Evolutionary conservation across 1,140 invertebrate species (phyloP).

Genomic region (Heliconius himera): DNA sequence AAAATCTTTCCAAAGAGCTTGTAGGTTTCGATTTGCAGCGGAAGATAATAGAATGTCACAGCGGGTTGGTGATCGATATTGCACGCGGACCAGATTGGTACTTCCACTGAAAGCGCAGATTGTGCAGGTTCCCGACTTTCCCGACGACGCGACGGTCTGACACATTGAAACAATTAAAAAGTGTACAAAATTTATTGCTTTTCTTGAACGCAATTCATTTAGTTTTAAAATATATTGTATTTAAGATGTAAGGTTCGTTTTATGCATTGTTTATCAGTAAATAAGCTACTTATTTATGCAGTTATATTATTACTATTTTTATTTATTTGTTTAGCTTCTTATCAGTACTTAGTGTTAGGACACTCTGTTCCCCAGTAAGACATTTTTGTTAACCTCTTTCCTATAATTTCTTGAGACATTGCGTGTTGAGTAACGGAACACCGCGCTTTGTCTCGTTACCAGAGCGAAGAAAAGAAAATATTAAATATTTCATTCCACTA

Average conservation of each 20-base stretch:
- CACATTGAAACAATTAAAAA: conserved; percentile 15
- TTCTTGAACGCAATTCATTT: not conserved
- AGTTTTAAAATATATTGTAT: not conserved
- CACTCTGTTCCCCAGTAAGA: no score
- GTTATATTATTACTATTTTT: no score
- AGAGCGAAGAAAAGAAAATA: no score
- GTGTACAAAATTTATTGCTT: not conserved
- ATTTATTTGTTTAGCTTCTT: no score
- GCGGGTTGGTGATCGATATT: conserved; percentile 22
- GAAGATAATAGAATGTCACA: conserved; percentile 28
- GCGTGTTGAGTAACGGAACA: no score
- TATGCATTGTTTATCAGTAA: not conserved
- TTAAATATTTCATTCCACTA: no score
- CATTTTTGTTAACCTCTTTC: no score
- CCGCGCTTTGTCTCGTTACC: no score
- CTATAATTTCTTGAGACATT: no score
- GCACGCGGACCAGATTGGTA: conserved; percentile 15
- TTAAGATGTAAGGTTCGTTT: not conserved
- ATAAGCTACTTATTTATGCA: not conserved
- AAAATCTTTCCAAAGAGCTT: conserved; percentile 22
- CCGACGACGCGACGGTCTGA: conserved; percentile 3
- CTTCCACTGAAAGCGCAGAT: conserved; percentile 19
- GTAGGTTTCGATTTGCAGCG: conserved; percentile 20
- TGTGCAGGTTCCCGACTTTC: conserved; percentile 18
- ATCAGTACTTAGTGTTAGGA: no score